phyloP scores from a whole-genome alignment of 2,797 vertebrate species.

The Dallia pectoralis region DNA sequence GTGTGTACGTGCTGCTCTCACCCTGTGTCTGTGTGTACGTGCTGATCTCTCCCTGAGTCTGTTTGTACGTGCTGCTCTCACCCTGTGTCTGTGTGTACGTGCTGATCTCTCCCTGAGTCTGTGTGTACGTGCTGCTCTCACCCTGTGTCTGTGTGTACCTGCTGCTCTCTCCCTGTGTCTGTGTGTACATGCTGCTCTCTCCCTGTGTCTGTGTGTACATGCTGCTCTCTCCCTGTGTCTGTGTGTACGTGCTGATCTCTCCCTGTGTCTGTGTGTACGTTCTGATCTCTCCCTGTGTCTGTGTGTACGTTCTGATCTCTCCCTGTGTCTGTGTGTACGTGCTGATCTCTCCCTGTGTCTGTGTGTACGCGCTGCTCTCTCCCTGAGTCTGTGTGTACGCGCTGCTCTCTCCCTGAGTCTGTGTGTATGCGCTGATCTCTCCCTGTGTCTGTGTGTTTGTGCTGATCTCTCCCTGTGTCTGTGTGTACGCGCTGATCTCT shows the following conservation, averaged over 20 bases:
- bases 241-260: no score
- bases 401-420: not conserved
- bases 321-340: not conserved
- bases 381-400: not conserved
- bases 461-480: not conserved
- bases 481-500: not conserved
- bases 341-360: not conserved
- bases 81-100: not conserved
- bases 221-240: not conserved
- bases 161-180: not conserved
- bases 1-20: not conserved
- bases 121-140: no score
- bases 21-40: not conserved
- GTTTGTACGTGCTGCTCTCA: no score
- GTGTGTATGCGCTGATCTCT: no score
- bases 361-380: no score
- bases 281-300: not conserved
- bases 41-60: not conserved
- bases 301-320: no score
- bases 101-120: not conserved
- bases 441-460: not conserved
- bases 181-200: no score
- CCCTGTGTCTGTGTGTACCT: not conserved
- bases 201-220: not conserved
- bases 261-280: not conserved